Evolutionary conservation across 2,113 vertebrate species (phyloP).

Genomic region (Taurulus bubalis): DNA sequence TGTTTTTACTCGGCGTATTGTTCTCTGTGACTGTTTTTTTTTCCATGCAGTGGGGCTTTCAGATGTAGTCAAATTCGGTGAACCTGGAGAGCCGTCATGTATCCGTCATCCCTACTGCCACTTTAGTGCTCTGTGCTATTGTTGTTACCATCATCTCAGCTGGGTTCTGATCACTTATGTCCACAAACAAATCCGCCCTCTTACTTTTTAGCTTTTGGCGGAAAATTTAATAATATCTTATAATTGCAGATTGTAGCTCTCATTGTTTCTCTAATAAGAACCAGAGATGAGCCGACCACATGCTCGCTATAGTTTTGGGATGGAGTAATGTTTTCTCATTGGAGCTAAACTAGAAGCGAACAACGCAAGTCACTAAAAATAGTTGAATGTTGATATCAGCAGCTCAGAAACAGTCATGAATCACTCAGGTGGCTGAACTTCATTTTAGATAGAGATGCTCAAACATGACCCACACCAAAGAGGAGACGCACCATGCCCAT

Average conservation of each 20-base stretch:
- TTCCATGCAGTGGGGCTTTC: conserved; percentile 30
- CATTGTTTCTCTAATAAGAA: conserved; percentile 29
- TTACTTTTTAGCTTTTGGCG: conserved; percentile 28
- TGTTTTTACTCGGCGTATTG: conserved; percentile 21
- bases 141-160: conserved; percentile 53
- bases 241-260: conserved; percentile 30
- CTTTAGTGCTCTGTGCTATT: conserved; percentile 38
- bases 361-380: conserved; percentile 25
- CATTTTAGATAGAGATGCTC: not conserved
- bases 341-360: conserved; percentile 15
- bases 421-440: conserved; percentile 14
- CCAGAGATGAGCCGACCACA: conserved; percentile 4
- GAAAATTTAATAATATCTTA: conserved; percentile 30
- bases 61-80: conserved; percentile 40
- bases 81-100: conserved; percentile 30
- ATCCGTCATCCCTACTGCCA: conserved; percentile 29
- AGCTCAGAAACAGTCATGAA: conserved; percentile 16
- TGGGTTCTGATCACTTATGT: conserved; percentile 55
- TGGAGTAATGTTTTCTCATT: conserved; percentile 5
- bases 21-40: conserved; percentile 43
- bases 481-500: not conserved
- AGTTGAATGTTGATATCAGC: conserved; percentile 11
- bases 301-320: not conserved
- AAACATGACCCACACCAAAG: not conserved
- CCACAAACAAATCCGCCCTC: conserved; percentile 49